Conservation (phyloP, 2,113 vertebrate species). For the Channa maculata region DNA sequence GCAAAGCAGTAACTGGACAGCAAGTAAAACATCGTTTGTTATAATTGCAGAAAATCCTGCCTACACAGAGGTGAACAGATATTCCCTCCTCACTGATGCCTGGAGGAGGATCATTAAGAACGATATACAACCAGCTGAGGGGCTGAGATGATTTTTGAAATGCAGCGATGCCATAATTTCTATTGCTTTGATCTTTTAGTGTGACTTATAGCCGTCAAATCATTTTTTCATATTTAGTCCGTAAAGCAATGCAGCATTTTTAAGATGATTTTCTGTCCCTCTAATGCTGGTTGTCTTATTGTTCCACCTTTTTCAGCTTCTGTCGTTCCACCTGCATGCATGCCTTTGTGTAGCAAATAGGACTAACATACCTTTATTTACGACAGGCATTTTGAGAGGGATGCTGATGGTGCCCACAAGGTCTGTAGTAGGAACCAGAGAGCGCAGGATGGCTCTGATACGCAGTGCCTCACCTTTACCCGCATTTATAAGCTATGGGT, state of each 20-base stretch:
- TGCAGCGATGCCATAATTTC: conserved; percentile 6
- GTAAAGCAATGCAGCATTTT: neutral
- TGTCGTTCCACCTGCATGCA: neutral
- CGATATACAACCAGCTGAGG: conserved; percentile 2
- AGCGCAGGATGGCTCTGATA: conserved; percentile 96
- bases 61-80: neutral
- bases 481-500: conserved; percentile 92
- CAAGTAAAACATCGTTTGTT: neutral
- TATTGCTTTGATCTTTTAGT: neutral
- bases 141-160: neutral
- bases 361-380: conserved; percentile 90
- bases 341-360: neutral
- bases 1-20: neutral
- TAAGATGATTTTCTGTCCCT: neutral
- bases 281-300: neutral
- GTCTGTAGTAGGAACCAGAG: conserved; percentile 93
- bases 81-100: conserved; percentile 1
- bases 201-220: neutral
- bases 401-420: conserved; percentile 97
- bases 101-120: neutral
- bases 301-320: too few species aligned
- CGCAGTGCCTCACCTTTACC: conserved; percentile 97
- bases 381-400: conserved; percentile 90
- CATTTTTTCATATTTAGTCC: neutral
- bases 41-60: too few species aligned